phyloP scores from a whole-genome alignment of 2,797 vertebrate genomes.

The Labeo calbasu region DNA sequence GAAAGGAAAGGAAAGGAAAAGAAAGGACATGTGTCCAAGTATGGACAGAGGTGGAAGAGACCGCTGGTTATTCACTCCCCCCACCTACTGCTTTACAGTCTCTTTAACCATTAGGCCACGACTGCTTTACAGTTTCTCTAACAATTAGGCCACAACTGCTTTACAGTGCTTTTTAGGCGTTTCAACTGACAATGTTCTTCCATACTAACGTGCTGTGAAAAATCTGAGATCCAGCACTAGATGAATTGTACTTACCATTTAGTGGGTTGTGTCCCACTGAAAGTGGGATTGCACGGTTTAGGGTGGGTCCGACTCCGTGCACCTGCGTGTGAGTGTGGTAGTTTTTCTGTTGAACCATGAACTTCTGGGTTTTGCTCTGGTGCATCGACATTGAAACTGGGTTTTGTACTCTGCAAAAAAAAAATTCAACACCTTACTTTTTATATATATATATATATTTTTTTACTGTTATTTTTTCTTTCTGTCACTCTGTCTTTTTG shows the following conservation, averaged over 20 bases:
- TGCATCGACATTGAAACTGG: conserved; percentile 83
- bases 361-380: conserved; percentile 87
- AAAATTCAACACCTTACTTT: conserved; percentile 27
- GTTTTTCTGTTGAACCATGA: conserved; percentile 90
- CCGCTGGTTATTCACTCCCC: too few relatives aligned
- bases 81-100: too few relatives aligned
- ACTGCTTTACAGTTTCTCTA: too few relatives aligned
- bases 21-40: too few relatives aligned
- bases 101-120: too few relatives aligned
- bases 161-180: neutral
- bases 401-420: conserved; percentile 80
- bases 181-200: neutral
- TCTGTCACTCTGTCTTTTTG: neutral
- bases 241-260: conserved; percentile 82
- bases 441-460: neutral
- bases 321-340: conserved; percentile 83
- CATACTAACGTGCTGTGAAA: neutral
- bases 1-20: too few relatives aligned
- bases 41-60: too few relatives aligned
- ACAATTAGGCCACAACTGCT: too few relatives aligned
- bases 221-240: neutral
- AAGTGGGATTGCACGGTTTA: conserved; percentile 85
- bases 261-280: conserved; percentile 81
- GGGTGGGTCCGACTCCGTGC: conserved; percentile 75
- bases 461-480: neutral